phyloP scores from a whole-genome alignment of 2,888 invertebrate genomes.

The Lasioglossum pauxillum region DNA sequence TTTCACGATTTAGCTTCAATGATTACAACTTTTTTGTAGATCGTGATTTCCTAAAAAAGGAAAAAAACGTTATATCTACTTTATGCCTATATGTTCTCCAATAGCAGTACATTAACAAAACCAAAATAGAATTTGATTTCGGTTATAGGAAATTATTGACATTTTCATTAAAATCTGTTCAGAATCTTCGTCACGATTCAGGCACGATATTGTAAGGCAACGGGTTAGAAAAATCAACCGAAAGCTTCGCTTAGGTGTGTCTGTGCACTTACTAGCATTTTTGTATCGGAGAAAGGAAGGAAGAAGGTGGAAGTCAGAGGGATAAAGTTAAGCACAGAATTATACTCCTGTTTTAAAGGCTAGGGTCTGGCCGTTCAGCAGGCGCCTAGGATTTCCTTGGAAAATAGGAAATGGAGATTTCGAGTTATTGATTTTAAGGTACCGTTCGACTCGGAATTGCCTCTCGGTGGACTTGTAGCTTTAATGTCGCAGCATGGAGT shows the following conservation, averaged over 20 bases:
- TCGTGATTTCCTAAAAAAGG: too few relatives aligned
- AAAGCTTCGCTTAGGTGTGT: not conserved
- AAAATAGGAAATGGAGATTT: conserved; percentile 16
- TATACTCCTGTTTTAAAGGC: not conserved
- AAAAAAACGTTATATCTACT: too few relatives aligned
- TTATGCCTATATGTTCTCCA: too few relatives aligned
- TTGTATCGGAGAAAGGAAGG: not conserved
- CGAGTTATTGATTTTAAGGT: conserved; percentile 19
- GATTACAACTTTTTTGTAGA: too few relatives aligned
- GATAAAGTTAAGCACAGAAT: not conserved
- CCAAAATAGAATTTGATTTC: too few relatives aligned
- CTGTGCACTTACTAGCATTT: not conserved
- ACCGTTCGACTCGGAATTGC: conserved; percentile 27
- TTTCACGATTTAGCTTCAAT: too few relatives aligned
- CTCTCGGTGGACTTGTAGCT: conserved; percentile 18
- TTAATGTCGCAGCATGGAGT: conserved; percentile 21
- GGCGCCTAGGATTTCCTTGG: not conserved
- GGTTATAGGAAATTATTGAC: too few relatives aligned
- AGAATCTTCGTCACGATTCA: too few relatives aligned
- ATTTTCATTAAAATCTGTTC: too few relatives aligned
- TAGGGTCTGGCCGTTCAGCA: not conserved
- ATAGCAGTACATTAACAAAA: too few relatives aligned
- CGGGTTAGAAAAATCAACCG: not conserved
- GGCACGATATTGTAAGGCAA: too few relatives aligned
- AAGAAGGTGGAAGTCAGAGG: not conserved